Evolutionary conservation across 1,140 invertebrate species (phyloP), one percentile per base, ranked within the genome.

Genomic region (Nymphalis io): DNA sequence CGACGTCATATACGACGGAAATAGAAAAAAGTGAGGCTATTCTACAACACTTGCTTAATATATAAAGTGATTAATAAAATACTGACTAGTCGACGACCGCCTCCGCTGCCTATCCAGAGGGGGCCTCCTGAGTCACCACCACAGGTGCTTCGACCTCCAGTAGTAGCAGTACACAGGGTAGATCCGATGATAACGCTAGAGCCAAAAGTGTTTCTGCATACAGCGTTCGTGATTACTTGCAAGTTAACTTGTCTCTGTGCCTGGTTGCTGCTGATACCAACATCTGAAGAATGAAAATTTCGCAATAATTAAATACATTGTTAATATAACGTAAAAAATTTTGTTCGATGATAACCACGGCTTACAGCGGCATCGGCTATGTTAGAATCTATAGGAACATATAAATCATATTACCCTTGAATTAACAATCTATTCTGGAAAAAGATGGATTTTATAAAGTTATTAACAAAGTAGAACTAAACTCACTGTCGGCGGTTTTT

Each of bases 161-260:
- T 6, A 3, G 64, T 60, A 16, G 12, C 46, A 1, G 33, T 27
- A 23, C 65, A 68, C 11, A 68, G 18, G 18, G 58, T 60, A 8
- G 57, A 60, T 0, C 16, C 11, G n/a, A 40, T 18, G 3, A 66
- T 10, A 12, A 53, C 16, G 2, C 12, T 10, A 15, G 18, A 6
- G 6, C 55, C 55, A 62, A 78, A 80, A n/a, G 73, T 73, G 3
- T 20, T 5, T 0, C 44, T 55, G 70, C 84, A 87, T 2, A 70
- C 76, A 10, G 15, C 46, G 68, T 87, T 85, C 8, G 74, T 68
- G 59, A 85, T 82, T 8, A 87, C 77, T 46, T 74, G 73, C 59
- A 84, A 38, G 16, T 23, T 80, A n/a, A 85, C 83, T 55, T 80
- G 76, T 23, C 68, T 59, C 60, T 64, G 62, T 5, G 51, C 16